Evolutionary conservation across 2,797 vertebrate species (phyloP).

Genomic region (Vireo griseus): DNA sequence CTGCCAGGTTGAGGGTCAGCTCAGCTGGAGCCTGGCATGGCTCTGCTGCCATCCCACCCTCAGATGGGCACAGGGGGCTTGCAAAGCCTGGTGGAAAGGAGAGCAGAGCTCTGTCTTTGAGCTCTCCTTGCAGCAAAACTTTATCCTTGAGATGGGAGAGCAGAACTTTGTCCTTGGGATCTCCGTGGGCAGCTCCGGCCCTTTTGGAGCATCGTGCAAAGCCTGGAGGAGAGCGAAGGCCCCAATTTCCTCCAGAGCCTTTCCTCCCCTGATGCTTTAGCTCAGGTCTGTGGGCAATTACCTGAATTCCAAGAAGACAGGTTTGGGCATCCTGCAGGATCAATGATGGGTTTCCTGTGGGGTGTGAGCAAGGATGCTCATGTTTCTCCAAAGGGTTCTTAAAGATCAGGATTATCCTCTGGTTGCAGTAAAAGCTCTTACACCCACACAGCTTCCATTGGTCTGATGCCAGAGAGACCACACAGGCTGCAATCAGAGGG

Average conservation of each 20-base stretch:
- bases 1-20: fast-evolving
- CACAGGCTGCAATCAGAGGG: slow-evolving; percentile 65
- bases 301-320: not conserved
- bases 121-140: fast-evolving
- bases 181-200: fast-evolving
- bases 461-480: slow-evolving; percentile 58
- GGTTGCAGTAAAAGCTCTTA: slow-evolving; percentile 72
- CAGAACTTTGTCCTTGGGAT: not conserved
- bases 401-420: slow-evolving; percentile 17
- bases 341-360: fast-evolving
- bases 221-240: not conserved
- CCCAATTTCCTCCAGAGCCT: fast-evolving
- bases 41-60: not conserved
- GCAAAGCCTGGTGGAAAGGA: fast-evolving
- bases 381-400: not conserved
- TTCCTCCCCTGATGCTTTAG: not conserved
- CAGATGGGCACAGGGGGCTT: fast-evolving
- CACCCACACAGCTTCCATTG: slow-evolving; percentile 67
- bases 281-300: not conserved
- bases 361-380: fast-evolving
- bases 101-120: not conserved
- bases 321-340: not conserved
- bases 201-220: not conserved
- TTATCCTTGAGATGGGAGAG: not conserved
- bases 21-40: fast-evolving